phyloP scores from a whole-genome alignment of 2,888 invertebrate species.

The Andrena hattorfiana region DNA sequence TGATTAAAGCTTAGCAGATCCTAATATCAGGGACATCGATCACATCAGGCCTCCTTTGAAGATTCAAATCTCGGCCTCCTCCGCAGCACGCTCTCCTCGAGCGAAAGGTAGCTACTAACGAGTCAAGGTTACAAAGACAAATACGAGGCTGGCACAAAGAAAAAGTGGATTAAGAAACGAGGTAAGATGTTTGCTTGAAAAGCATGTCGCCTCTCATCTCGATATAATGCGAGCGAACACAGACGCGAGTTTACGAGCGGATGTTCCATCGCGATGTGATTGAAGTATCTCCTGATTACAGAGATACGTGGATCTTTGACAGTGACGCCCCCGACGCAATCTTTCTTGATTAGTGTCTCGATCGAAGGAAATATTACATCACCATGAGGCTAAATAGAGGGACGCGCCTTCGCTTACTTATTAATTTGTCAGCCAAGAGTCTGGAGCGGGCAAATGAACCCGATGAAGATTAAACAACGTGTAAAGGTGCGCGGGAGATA shows the following conservation, averaged over 20 bases:
- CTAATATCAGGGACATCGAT: constrained; percentile 33
- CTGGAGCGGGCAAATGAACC: too few species aligned
- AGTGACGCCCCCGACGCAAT: not conserved
- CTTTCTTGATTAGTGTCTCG: constrained; percentile 36
- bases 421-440: too few species aligned
- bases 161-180: constrained; percentile 17
- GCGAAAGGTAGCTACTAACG: constrained; percentile 61
- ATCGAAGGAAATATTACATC: not conserved
- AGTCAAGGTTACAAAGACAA: constrained; percentile 57
- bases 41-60: constrained; percentile 40
- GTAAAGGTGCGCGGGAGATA: too few species aligned
- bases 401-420: not conserved
- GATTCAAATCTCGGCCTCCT: constrained; percentile 49
- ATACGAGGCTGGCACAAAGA: constrained; percentile 40
- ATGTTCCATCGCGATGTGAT: constrained; percentile 43
- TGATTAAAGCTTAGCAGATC: constrained; percentile 26
- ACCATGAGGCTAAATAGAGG: not conserved
- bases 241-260: not conserved
- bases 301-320: constrained; percentile 24
- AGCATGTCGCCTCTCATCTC: constrained; percentile 19
- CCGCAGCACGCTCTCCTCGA: constrained; percentile 31
- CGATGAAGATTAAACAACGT: too few species aligned
- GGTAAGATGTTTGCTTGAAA: constrained; percentile 45
- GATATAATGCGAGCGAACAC: not conserved
- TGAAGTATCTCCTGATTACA: constrained; percentile 56